phyloP scores from a whole-genome alignment of 1,140 invertebrate species.

The Drosophila tristis region DNA sequence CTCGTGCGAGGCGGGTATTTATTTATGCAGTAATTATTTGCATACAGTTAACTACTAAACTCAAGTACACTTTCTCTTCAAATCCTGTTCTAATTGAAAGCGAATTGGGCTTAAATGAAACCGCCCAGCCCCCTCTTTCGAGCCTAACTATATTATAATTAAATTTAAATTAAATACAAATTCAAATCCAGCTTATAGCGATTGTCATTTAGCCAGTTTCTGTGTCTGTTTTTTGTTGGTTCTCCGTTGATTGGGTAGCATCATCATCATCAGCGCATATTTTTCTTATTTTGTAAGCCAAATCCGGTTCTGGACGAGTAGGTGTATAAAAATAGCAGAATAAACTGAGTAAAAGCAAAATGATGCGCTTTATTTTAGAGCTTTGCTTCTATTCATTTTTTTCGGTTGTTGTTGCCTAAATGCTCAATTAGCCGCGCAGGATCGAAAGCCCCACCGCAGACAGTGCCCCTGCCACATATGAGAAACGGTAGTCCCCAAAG shows the following conservation, averaged over 20 bases:
- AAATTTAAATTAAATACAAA: conserved; percentile 40
- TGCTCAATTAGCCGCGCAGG: conserved; percentile 45
- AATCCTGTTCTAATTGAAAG: conserved; percentile 17
- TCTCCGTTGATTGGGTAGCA: conserved; percentile 33
- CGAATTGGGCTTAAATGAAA: not conserved
- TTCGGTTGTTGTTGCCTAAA: conserved; percentile 33
- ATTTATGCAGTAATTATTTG: too few species aligned
- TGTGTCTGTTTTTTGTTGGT: conserved; percentile 12
- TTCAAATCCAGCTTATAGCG: conserved; percentile 42
- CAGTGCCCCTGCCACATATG: not conserved
- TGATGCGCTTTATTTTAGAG: conserved; percentile 22
- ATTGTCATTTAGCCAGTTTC: conserved; percentile 73
- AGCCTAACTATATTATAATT: conserved; percentile 53
- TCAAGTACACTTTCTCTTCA: too few species aligned
- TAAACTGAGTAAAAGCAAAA: conserved; percentile 31
- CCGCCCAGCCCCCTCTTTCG: not conserved
- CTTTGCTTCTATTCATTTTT: not conserved
- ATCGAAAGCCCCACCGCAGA: conserved; percentile 8
- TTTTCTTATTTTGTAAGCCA: conserved; percentile 26
- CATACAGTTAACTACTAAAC: too few species aligned
- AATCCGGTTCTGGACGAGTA: conserved; percentile 47
- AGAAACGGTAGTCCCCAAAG: conserved; percentile 1
- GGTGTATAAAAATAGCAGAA: conserved; percentile 40
- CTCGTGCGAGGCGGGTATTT: too few species aligned
- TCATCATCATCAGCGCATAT: conserved; percentile 24